These are phyloP conservation scores for Papilio protenor DNA, from an alignment of 2,888 invertebrate genomes.

Conservation along the genomic window DNA sequence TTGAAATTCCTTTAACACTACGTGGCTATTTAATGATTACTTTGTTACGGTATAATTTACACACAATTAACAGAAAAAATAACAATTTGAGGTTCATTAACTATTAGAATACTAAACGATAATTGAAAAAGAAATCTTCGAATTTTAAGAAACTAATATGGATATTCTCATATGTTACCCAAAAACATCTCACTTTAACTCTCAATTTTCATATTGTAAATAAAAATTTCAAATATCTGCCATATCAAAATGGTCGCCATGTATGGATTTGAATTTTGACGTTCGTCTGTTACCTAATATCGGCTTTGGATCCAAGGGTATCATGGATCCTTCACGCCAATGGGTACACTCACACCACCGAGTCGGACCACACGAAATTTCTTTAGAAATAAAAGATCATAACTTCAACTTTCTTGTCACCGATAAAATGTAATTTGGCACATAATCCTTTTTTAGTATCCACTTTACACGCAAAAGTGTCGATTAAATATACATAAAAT, in stretches of 20 bases:
- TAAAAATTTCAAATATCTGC: neutral
- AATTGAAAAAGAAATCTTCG: too few relatives aligned
- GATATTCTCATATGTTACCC: too few relatives aligned
- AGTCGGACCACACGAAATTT: conserved; percentile 2
- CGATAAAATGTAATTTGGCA: conserved; percentile 25
- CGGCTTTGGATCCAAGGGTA: neutral
- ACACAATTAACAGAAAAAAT: neutral
- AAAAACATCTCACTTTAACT: neutral
- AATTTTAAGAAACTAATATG: too few relatives aligned
- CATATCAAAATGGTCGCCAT: neutral
- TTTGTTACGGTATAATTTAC: neutral
- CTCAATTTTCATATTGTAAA: neutral
- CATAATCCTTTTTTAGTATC: conserved; percentile 18
- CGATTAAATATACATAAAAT: conserved; percentile 20
- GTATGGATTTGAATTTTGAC: neutral
- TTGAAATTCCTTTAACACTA: conserved; percentile 36
- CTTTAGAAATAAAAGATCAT: conserved; percentile 8
- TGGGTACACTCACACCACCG: neutral
- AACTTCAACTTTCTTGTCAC: conserved; percentile 19
- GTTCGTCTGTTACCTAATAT: conserved; percentile 7
- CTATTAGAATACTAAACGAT: too few relatives aligned
- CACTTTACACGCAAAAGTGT: conserved; percentile 24
- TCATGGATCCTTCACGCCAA: neutral
- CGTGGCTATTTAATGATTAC: conserved; percentile 20
- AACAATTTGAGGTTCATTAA: neutral